Evolutionary conservation across 2,113 vertebrate species (phyloP).

Genomic region (Hippolais icterina): DNA sequence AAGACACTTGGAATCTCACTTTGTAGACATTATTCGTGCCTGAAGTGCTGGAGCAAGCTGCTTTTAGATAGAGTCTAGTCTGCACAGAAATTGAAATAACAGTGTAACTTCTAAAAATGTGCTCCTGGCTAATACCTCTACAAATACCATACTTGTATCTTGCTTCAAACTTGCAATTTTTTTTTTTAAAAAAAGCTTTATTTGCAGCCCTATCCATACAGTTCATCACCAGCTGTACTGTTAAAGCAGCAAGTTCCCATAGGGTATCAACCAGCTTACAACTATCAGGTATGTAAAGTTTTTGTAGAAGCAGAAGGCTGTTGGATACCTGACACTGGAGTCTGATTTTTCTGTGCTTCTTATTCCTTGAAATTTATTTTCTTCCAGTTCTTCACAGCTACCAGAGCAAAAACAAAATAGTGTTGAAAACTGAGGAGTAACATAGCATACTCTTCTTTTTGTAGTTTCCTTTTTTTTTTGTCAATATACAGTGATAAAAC

Average conservation of each 20-base stretch:
- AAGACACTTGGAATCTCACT: neutral
- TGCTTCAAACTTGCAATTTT: neutral
- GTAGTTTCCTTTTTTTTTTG: neutral
- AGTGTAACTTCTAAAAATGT: neutral
- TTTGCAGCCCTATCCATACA: slow-evolving; percentile 83
- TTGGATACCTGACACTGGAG: neutral
- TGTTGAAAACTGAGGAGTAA: neutral
- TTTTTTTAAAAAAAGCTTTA: neutral
- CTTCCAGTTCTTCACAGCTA: neutral
- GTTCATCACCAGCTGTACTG: slow-evolving; percentile 74
- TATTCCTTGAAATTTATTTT: neutral
- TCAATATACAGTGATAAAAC: neutral
- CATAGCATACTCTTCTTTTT: neutral
- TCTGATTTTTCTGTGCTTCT: neutral
- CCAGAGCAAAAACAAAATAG: neutral
- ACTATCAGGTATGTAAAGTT: slow-evolving; percentile 81
- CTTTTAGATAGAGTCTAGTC: neutral
- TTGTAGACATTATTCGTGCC: neutral
- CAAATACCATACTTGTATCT: neutral
- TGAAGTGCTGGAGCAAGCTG: neutral
- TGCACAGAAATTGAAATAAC: neutral
- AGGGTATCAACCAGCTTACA: slow-evolving; percentile 83
- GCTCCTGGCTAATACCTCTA: neutral
- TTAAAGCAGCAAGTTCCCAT: slow-evolving; percentile 85
- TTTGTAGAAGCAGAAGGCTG: neutral